These are phyloP conservation scores for Ivindomyrus marchei DNA, from an alignment of 2,113 vertebrate genomes.

Conservation along the genomic window DNA sequence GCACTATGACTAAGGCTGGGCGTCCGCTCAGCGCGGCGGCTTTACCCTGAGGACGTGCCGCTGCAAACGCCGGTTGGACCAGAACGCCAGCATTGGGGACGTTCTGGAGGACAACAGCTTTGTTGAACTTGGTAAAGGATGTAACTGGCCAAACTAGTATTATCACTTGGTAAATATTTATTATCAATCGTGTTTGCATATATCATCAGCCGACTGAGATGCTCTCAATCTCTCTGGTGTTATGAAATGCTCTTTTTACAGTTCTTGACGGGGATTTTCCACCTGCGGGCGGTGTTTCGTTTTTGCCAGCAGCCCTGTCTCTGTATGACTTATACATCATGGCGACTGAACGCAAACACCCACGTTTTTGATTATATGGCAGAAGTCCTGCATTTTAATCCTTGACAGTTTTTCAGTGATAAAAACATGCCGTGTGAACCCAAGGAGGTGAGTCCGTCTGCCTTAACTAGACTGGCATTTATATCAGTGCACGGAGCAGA, in stretches of 20 bases:
- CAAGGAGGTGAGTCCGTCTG: neutral
- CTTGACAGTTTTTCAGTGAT: neutral
- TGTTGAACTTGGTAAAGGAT: conserved; percentile 71
- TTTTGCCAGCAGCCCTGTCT: conserved; percentile 64
- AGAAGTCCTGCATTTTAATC: neutral
- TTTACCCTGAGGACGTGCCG: conserved; percentile 65
- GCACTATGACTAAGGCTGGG: conserved; percentile 62
- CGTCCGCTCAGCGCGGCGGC: conserved; percentile 45
- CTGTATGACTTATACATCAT: conserved; percentile 50
- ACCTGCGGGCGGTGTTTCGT: conserved; percentile 59
- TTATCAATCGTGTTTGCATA: neutral
- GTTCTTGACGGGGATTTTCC: conserved; percentile 70
- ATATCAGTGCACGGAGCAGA: neutral
- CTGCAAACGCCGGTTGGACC: conserved; percentile 64
- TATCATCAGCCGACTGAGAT: neutral
- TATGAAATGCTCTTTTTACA: conserved; percentile 35
- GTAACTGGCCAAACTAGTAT: neutral
- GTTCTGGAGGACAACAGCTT: conserved; percentile 74
- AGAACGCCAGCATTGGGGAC: conserved; percentile 52
- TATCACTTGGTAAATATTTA: neutral
- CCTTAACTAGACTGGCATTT: neutral
- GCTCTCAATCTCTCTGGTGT: neutral
- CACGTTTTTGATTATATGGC: neutral
- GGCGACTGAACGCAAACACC: neutral
- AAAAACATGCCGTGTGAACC: neutral